Percentiles rank a stretch among this genome's conserved stretches.
These are phyloP conservation scores for Rambutsinella grinnellia DNA, from an alignment of 2,888 invertebrate species.

Conservation along the genomic window DNA sequence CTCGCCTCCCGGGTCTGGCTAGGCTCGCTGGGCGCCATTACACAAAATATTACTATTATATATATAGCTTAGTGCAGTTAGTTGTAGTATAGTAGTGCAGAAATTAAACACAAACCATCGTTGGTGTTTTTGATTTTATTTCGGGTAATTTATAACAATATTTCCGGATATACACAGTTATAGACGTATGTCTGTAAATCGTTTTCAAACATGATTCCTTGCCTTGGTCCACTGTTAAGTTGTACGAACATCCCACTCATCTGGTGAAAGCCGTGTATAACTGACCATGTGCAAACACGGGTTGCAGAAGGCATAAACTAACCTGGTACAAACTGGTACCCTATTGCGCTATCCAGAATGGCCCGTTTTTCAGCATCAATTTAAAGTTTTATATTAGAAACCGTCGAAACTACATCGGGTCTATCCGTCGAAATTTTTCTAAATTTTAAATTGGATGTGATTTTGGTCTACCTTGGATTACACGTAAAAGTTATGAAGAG, in stretches of 20 bases:
- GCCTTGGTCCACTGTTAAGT: background rate
- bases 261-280: conserved; percentile 56
- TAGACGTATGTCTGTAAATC: conserved; percentile 6
- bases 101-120: no score
- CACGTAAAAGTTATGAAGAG: conserved; percentile 71
- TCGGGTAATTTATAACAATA: no score
- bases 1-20: no score
- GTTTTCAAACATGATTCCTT: conserved; percentile 16
- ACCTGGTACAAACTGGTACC: conserved; percentile 46
- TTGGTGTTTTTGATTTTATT: no score
- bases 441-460: conserved; percentile 67
- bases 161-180: conserved; percentile 34
- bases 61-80: no score
- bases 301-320: no score
- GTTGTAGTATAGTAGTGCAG: no score
- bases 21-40: no score
- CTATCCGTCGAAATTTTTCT: conserved; percentile 65
- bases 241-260: no score
- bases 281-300: no score
- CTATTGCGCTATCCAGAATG: conserved; percentile 58
- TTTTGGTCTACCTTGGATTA: conserved; percentile 70
- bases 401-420: conserved; percentile 68
- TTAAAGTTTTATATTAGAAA: conserved; percentile 67
- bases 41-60: no score
- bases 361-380: conserved; percentile 53